These are phyloP conservation scores for Mayetiola destructor DNA, from an alignment of 2,888 invertebrate species.

Conservation along the genomic window DNA sequence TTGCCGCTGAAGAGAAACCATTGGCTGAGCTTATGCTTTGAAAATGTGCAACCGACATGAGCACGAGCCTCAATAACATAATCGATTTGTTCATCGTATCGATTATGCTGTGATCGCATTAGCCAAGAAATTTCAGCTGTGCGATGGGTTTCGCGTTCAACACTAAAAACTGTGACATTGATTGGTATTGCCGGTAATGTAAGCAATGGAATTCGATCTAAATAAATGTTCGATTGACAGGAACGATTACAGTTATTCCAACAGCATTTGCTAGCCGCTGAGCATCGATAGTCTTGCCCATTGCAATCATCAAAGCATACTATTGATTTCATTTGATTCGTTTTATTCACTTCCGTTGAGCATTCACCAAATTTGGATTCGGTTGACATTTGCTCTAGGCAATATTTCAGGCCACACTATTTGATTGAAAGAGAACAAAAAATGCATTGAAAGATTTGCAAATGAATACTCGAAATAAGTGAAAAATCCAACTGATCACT, in stretches of 20 bases:
- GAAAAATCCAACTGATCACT: too few species aligned
- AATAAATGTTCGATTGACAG: not conserved
- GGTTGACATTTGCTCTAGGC: not conserved
- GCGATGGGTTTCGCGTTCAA: not conserved
- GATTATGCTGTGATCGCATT: not conserved
- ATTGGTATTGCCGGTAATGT: not conserved
- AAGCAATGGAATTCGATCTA: not conserved
- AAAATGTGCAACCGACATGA: not conserved
- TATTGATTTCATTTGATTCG: not conserved
- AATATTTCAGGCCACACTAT: not conserved
- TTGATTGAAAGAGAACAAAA: not conserved
- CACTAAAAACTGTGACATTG: not conserved
- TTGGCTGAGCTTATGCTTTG: not conserved
- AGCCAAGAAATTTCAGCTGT: not conserved
- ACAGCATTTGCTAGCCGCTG: not conserved
- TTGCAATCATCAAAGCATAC: constrained; percentile 5
- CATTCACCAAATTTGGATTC: not conserved
- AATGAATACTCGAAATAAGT: not conserved
- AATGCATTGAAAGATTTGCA: not conserved
- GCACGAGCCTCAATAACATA: constrained; percentile 6
- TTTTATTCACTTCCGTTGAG: not conserved
- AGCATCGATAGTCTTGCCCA: not conserved
- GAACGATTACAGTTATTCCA: not conserved
- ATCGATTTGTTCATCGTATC: not conserved
- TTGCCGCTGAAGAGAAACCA: not conserved